Evolutionary conservation across 2,888 invertebrate genomes (phyloP).

Genomic region (Chrysolina haemoptera): DNA sequence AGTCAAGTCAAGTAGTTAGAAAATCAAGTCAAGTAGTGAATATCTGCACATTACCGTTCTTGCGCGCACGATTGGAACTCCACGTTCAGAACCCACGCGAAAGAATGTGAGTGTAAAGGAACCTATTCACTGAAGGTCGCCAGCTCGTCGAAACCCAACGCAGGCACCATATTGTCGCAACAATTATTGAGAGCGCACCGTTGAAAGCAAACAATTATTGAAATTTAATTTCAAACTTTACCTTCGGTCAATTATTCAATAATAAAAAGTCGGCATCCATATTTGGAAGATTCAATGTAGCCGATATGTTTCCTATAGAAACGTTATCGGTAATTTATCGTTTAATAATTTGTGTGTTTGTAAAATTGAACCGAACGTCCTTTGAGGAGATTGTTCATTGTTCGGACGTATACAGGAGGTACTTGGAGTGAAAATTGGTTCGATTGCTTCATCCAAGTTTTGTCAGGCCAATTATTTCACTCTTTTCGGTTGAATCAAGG

Average conservation of each 20-base stretch:
- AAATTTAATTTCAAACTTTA: constrained; percentile 32
- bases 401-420: not conserved
- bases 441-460: no score
- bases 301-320: constrained; percentile 31
- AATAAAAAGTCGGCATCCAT: constrained; percentile 45
- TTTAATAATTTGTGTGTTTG: constrained; percentile 11
- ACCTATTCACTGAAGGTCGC: constrained; percentile 5
- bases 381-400: constrained; percentile 1
- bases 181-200: constrained; percentile 4
- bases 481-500: no score
- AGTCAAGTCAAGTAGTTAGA: no score
- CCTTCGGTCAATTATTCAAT: constrained; percentile 39
- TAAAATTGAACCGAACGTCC: constrained; percentile 22
- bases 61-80: no score
- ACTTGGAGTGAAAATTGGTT: no score
- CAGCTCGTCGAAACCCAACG: constrained; percentile 1
- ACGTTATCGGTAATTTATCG: constrained; percentile 26
- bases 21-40: no score
- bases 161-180: constrained; percentile 17
- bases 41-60: no score
- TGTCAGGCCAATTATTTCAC: no score
- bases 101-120: no score
- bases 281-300: constrained; percentile 44
- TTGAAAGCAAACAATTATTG: constrained; percentile 9
- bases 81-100: no score